phyloP scores from a whole-genome alignment of 2,888 invertebrate species.

The Copidosoma aretas region DNA sequence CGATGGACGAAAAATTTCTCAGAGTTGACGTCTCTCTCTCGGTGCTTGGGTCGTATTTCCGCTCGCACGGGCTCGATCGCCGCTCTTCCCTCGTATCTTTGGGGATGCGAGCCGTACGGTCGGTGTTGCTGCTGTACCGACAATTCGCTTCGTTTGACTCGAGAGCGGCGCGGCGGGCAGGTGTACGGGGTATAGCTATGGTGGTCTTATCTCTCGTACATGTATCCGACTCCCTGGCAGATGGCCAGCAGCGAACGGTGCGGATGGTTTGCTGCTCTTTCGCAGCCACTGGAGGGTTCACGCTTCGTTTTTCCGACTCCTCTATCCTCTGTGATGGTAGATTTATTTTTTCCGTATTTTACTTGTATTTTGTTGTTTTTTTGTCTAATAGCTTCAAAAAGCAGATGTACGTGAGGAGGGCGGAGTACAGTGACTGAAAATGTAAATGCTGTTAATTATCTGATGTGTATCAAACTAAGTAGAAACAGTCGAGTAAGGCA shows the following conservation, averaged over 20 bases:
- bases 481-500: no score
- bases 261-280: not conserved
- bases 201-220: not conserved
- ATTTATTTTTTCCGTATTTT: slow-evolving; percentile 15
- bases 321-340: not conserved
- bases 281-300: not conserved
- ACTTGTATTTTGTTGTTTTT: not conserved
- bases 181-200: no score
- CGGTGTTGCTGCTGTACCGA: slow-evolving; percentile 43
- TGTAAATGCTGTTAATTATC: no score
- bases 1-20: not conserved
- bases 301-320: not conserved
- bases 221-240: not conserved
- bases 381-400: not conserved
- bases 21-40: not conserved
- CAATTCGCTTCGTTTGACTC: slow-evolving; percentile 52
- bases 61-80: slow-evolving; percentile 14
- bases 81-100: slow-evolving; percentile 1
- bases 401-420: not conserved
- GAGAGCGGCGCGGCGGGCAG: not conserved
- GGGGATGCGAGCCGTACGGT: slow-evolving; percentile 20
- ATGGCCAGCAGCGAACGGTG: not conserved
- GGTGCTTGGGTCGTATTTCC: slow-evolving; percentile 29
- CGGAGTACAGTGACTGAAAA: not conserved
- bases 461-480: no score